Base-by-base conservation (phyloP, 2,113 vertebrate species). In the Elgaria multicarinata region DNA sequence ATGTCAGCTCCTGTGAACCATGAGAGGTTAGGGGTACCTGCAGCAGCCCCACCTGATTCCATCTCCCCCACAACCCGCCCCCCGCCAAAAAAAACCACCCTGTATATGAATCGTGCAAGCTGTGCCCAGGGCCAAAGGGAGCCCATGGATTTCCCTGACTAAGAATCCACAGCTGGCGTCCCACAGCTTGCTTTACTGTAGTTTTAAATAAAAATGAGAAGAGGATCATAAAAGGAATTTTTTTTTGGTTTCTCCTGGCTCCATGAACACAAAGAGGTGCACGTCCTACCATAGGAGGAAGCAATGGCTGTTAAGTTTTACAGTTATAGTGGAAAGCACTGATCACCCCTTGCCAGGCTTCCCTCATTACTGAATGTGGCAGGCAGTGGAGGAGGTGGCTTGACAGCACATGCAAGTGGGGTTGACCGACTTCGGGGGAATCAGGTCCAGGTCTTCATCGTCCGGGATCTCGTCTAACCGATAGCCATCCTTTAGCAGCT, bases 361-460 rank as follows among this genome's bases (percentile, higher is more conserved):
- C 90, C 92, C 94, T 95, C 71, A 96, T 98, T 99, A 99, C 98
- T 99, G 99, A 97, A 99, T 99, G 96, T 99, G 98, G 97, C 99
- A 99, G 97, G 99, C 98, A 33, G 98, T 98, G 94, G 99, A 99
- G 95, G 99, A 98, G 83, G 98, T 98, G 93, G 99, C 99, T 98
- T 99, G 98, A 97, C 99, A 99, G 96, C 99, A 99, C 98, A 99
- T 99, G 98, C 99, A 99, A 93, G 98, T 99, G 78, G 98, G 98
- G 97, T 99, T 99, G 94, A 99, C 98, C 0, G 99, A 99, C 95
- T 99, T 99, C 33, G 99, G 99, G 28, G 98, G 99, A 75, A 99
- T 99, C 92, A 99, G 97, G 97, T 99, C 99, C 91, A 99, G 98
- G 97, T 99, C 99, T 93, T 99, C 99, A 0, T 99, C 99, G 0